These are phyloP conservation scores for Anticlea derivata DNA, from an alignment of 2,888 invertebrate genomes.

Conservation along the genomic window DNA sequence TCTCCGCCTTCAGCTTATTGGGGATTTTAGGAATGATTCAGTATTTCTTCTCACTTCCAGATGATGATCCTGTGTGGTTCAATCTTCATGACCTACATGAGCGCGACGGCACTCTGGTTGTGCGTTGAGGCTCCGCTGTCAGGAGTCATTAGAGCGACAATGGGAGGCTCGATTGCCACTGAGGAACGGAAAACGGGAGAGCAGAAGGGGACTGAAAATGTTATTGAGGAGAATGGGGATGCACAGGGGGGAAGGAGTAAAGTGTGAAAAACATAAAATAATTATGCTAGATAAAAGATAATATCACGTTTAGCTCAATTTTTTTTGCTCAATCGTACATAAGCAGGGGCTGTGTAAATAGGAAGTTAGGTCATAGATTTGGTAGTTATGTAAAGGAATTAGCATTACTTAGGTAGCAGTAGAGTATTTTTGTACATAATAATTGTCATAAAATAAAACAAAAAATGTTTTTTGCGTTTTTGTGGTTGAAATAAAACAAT, in stretches of 20 bases:
- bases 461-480: too few relatives aligned
- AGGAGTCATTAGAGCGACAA: constrained; percentile 23
- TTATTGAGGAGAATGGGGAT: neutral
- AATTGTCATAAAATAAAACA: too few relatives aligned
- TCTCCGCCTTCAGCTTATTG: too few relatives aligned
- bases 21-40: too few relatives aligned
- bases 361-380: too few relatives aligned
- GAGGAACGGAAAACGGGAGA: constrained; percentile 1
- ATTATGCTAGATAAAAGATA: too few relatives aligned
- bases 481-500: too few relatives aligned
- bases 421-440: too few relatives aligned
- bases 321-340: too few relatives aligned
- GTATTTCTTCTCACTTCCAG: constrained; percentile 39
- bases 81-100: constrained; percentile 52
- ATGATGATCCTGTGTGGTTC: constrained; percentile 49
- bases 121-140: constrained; percentile 58
- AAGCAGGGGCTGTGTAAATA: neutral
- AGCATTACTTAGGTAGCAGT: too few relatives aligned
- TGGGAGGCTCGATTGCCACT: constrained; percentile 6
- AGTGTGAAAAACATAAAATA: constrained; percentile 8
- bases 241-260: constrained; percentile 15
- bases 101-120: constrained; percentile 53
- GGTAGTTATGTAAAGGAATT: too few relatives aligned
- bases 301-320: too few relatives aligned
- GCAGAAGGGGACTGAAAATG: neutral